Percentiles rank a stretch among this genome's conserved stretches.
These are phyloP conservation scores for Holacanthus passer DNA, from an alignment of 2,113 vertebrate genomes.

Conservation along the genomic window DNA sequence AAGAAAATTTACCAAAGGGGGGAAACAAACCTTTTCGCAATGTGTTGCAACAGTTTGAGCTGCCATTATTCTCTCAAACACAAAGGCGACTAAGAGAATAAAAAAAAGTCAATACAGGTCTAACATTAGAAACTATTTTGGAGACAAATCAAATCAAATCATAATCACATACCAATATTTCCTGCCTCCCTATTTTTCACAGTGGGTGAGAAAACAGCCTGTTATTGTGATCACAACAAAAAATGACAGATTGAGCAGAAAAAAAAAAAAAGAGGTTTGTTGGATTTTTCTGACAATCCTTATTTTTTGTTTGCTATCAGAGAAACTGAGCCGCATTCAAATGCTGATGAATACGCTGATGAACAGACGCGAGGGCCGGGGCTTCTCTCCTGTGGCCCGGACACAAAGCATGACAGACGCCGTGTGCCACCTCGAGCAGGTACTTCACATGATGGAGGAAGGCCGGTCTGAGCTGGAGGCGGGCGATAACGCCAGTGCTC, in stretches of 20 bases:
- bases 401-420: slow-evolving; percentile 48
- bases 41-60: not conserved
- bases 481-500: slow-evolving; percentile 38
- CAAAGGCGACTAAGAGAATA: not conserved
- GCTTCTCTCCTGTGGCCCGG: not conserved
- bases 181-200: not conserved
- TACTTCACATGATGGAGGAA: slow-evolving; percentile 67
- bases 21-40: not conserved
- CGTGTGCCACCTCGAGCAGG: slow-evolving; percentile 32
- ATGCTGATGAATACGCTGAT: not conserved
- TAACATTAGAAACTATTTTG: not conserved
- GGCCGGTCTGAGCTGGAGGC: slow-evolving; percentile 44
- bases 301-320: not conserved
- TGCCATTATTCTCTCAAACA: not conserved
- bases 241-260: not conserved
- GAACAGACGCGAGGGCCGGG: not conserved
- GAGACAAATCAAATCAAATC: not conserved
- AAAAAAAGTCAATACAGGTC: not conserved
- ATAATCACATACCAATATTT: not conserved
- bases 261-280: not conserved
- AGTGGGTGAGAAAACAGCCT: not conserved
- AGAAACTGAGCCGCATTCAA: slow-evolving; percentile 1
- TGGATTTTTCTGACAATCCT: not conserved
- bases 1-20: not conserved
- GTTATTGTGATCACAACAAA: slow-evolving; percentile 4